Conservation (phyloP, 2,797 vertebrate genomes). For the Coregonus ussuriensis region DNA sequence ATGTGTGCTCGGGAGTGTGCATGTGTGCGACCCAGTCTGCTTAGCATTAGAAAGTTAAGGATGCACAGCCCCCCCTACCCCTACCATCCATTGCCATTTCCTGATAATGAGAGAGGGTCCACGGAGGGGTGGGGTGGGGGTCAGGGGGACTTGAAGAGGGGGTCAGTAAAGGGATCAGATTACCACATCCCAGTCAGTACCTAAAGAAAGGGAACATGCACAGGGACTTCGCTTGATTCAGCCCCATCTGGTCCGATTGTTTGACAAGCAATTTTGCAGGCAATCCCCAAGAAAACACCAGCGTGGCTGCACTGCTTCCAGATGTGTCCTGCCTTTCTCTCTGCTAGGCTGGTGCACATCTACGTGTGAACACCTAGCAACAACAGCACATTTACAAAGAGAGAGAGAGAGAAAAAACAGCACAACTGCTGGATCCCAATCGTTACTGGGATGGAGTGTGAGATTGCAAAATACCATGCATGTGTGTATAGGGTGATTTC, state of each 20-base stretch:
- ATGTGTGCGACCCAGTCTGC: too few relatives aligned
- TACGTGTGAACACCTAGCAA: constrained; percentile 36
- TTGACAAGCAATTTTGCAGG: constrained; percentile 65
- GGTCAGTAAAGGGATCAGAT: constrained; percentile 1
- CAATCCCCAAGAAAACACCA: constrained; percentile 54
- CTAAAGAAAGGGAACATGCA: constrained; percentile 36
- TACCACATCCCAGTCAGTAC: constrained; percentile 10
- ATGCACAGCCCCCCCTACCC: too few relatives aligned
- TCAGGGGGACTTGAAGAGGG: not conserved
- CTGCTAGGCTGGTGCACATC: constrained; percentile 37
- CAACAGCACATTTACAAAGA: constrained; percentile 30
- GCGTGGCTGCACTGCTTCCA: constrained; percentile 69
- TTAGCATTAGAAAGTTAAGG: too few relatives aligned
- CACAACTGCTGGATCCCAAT: not conserved
- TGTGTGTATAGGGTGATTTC: not conserved
- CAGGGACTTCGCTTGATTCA: constrained; percentile 31
- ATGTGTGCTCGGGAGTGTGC: too few relatives aligned
- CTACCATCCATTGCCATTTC: not conserved
- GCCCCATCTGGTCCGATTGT: constrained; percentile 61
- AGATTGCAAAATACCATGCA: constrained; percentile 24
- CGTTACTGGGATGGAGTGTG: constrained; percentile 32
- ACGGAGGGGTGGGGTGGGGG: too few relatives aligned
- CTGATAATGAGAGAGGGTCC: not conserved
- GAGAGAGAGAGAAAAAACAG: not conserved
- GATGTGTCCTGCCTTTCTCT: constrained; percentile 63